Evolutionary conservation across 2,888 invertebrate genomes (phyloP).

Genomic region (Sesamia inferens): DNA sequence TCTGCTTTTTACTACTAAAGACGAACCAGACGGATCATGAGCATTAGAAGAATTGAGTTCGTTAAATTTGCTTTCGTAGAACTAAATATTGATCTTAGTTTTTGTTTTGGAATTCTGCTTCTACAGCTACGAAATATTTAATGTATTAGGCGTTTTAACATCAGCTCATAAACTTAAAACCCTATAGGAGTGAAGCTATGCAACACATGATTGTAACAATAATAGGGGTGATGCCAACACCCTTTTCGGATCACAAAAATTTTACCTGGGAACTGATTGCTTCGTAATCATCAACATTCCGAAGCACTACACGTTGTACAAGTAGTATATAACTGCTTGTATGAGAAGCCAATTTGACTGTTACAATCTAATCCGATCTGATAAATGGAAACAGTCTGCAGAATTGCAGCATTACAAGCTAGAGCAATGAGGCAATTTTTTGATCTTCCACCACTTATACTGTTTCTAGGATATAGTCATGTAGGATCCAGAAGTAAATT

Average conservation of each 20-base stretch:
- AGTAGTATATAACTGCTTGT: slow-evolving; percentile 6
- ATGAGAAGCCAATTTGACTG: slow-evolving; percentile 21
- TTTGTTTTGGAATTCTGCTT: background rate
- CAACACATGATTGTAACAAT: slow-evolving; percentile 14
- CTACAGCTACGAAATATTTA: background rate
- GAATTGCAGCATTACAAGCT: slow-evolving; percentile 39
- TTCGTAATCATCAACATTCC: slow-evolving; percentile 16
- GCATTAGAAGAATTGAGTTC: slow-evolving; percentile 1
- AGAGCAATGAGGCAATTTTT: slow-evolving; percentile 36
- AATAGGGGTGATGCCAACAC: slow-evolving; percentile 6
- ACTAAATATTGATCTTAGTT: background rate
- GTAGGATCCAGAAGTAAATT: slow-evolving; percentile 41
- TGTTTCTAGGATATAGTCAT: slow-evolving; percentile 29
- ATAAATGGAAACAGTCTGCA: slow-evolving; percentile 41
- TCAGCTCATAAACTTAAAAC: background rate
- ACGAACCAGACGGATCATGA: slow-evolving; percentile 1
- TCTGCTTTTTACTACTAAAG: slow-evolving; percentile 23
- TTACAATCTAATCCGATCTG: slow-evolving; percentile 34
- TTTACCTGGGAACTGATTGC: slow-evolving; percentile 2
- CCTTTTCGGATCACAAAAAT: slow-evolving; percentile 1
- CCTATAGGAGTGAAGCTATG: background rate
- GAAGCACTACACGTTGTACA: slow-evolving; percentile 12
- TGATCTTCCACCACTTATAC: slow-evolving; percentile 31
- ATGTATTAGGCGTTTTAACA: background rate
- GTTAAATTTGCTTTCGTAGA: background rate